A percentile compares a stretch with the other conserved stretches of the same genome.
These are phyloP conservation scores for Platalea minor DNA, from an alignment of 2,797 vertebrate species.

Conservation along the genomic window DNA sequence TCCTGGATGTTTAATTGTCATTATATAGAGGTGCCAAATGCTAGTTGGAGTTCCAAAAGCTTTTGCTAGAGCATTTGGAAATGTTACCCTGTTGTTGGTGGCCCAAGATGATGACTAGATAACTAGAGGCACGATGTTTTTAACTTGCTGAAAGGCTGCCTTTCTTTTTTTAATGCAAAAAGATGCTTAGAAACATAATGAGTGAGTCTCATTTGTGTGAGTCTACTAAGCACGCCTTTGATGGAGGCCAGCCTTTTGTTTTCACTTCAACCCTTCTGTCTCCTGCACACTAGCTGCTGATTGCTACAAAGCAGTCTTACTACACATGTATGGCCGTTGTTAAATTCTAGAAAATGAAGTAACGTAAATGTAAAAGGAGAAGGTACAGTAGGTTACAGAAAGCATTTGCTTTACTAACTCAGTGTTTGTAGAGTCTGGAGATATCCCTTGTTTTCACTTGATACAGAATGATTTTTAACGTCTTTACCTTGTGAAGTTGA, in stretches of 20 bases:
- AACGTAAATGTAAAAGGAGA: neutral
- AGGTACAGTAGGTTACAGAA: neutral
- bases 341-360: neutral
- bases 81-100: neutral
- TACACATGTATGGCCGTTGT: neutral
- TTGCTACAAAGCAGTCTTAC: neutral
- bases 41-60: neutral
- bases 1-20: neutral
- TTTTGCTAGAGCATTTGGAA: neutral
- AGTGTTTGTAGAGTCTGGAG: neutral
- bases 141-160: neutral
- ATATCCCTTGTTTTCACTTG: neutral
- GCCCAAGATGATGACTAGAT: conserved; percentile 1
- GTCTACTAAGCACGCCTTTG: neutral
- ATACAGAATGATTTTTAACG: neutral
- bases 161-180: neutral
- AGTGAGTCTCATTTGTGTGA: neutral
- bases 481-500: conserved; percentile 81
- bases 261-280: neutral
- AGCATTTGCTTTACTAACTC: conserved; percentile 27
- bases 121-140: neutral
- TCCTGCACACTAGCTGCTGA: neutral
- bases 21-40: neutral
- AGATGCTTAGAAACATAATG: neutral
- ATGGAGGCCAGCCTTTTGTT: neutral